Base-by-base conservation (phyloP, 2,888 invertebrate genomes). In the Drosophila subsilvestris region DNA sequence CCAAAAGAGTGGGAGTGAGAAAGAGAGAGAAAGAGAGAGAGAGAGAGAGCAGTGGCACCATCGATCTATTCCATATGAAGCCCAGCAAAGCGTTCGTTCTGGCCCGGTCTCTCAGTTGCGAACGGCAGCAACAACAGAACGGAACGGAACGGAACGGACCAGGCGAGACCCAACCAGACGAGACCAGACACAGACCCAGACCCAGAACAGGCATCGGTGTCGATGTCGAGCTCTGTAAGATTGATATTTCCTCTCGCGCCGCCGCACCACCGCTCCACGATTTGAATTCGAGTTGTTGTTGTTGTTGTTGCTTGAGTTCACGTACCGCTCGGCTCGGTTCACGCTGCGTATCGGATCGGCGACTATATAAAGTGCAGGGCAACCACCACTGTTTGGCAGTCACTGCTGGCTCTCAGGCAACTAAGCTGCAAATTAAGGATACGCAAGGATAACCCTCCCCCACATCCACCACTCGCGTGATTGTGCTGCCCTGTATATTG, bases 401-500 rank as follows among this genome's bases (percentile, higher is more conserved):
- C 86, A 85, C 81, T 85, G 86, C 83, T 85, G 80, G 78, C 70
- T 60, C 48, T 57, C 87, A 75, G 74, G 82, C 78, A 63, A 69
- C 65, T 66, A 79, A 63, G 59, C 75, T 71, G 69, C 68, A 59
- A 59, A 45, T 17, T 18, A 27, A 12, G 62, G 48, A 63, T 49
- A 65, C n/a, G n/a, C n/a, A n/a, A n/a, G n/a, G n/a, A n/a, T n/a
- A n/a, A n/a, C n/a, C n/a, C n/a, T n/a, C n/a, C n/a, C n/a, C n/a
- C n/a, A n/a, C n/a, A n/a, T n/a, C n/a, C n/a, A n/a, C n/a, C n/a
- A n/a, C n/a, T n/a, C n/a, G n/a, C n/a, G n/a, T n/a, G n/a, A n/a
- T n/a, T n/a, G n/a, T n/a, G n/a, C n/a, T n/a, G n/a, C n/a, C n/a
- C n/a, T n/a, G n/a, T 32, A 59, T 67, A 74, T 74, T 72, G 63